A percentile compares a stretch with the other conserved stretches of the same genome.
Evolutionary conservation across 2,797 vertebrate species (phyloP).

Genomic region (Hyperoplus immaculatus): DNA sequence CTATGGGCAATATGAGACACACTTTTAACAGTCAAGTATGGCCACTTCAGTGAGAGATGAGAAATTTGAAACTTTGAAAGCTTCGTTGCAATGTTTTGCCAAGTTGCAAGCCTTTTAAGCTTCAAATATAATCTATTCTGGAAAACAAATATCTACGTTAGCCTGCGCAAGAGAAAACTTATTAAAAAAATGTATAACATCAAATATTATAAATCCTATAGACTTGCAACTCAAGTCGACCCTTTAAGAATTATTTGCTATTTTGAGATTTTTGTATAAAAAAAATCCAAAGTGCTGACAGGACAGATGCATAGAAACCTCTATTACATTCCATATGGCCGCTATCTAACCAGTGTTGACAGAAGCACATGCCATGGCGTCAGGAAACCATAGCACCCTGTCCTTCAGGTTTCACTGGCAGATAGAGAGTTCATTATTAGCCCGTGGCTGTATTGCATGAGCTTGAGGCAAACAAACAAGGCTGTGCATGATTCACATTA

Average conservation of each 20-base stretch:
- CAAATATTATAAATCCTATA: background rate
- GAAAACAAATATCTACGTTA: background rate
- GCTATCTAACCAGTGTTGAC: constrained; percentile 68
- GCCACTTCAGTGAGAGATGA: constrained; percentile 19
- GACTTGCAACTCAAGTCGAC: background rate
- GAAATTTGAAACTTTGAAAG: constrained; percentile 24
- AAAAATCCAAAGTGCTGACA: constrained; percentile 47
- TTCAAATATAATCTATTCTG: background rate
- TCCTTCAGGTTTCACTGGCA: constrained; percentile 76
- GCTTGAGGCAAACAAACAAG: constrained; percentile 70
- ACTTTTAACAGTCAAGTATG: constrained; percentile 35
- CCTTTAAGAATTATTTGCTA: constrained; percentile 12
- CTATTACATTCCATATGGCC: constrained; percentile 54
- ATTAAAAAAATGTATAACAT: background rate
- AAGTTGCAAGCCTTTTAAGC: constrained; percentile 11
- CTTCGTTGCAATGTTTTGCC: constrained; percentile 27
- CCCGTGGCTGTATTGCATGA: constrained; percentile 56
- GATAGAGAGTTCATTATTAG: constrained; percentile 73
- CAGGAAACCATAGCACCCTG: constrained; percentile 65
- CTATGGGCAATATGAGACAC: constrained; percentile 48
- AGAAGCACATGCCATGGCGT: constrained; percentile 65
- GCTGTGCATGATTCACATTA: constrained; percentile 78
- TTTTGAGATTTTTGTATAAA: background rate
- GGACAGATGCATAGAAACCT: constrained; percentile 37
- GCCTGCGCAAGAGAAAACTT: background rate